A percentile compares a stretch with the other conserved stretches of the same genome.
Conservation (phyloP, 2,888 invertebrate genomes). For the Diaperis boleti region DNA sequence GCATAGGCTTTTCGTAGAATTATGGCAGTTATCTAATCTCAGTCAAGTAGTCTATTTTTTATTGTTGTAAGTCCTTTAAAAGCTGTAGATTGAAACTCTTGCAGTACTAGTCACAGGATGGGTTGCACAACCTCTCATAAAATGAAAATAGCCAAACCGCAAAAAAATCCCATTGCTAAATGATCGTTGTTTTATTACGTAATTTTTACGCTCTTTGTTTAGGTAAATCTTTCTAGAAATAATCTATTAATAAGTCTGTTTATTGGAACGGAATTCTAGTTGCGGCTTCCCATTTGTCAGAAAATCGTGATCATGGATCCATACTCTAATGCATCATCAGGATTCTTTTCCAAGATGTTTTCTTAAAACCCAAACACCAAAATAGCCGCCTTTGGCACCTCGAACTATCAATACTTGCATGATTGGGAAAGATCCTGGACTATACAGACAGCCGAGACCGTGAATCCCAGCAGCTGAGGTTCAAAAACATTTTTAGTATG, state of each 20-base stretch:
- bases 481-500: slow-evolving; percentile 4
- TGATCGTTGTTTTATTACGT: neutral
- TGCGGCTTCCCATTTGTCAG: neutral
- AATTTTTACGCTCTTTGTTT: neutral
- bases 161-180: neutral
- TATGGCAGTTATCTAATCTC: neutral
- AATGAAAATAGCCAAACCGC: neutral
- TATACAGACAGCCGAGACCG: neutral
- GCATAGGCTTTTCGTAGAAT: neutral
- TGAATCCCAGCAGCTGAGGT: slow-evolving; percentile 3
- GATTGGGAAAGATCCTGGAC: too few relatives aligned
- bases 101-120: neutral
- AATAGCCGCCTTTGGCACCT: too few relatives aligned
- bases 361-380: too few relatives aligned
- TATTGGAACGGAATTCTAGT: too few relatives aligned
- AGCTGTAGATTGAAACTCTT: neutral
- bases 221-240: neutral
- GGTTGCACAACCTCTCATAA: neutral
- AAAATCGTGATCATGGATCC: too few relatives aligned
- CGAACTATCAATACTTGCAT: too few relatives aligned
- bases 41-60: neutral
- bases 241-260: neutral
- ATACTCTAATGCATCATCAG: too few relatives aligned
- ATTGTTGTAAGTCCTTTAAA: too few relatives aligned
- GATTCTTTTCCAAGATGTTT: too few relatives aligned